Base-by-base conservation (phyloP, 2,888 invertebrate genomes). In the Chydorus sphaericus region DNA sequence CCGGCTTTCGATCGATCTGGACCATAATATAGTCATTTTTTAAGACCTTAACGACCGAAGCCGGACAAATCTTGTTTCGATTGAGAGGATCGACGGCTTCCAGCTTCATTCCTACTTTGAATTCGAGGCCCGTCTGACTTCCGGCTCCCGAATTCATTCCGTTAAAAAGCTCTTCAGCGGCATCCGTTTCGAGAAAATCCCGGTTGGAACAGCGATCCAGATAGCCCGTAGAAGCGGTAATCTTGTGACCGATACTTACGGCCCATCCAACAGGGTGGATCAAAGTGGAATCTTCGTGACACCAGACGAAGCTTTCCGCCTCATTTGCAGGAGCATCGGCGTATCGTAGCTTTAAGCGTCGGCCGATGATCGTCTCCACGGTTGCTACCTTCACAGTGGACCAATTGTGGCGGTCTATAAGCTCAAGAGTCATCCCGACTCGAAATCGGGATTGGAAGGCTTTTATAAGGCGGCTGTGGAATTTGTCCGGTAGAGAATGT, bases 261-360 rank as follows among this genome's bases (percentile, higher is more conserved):
- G 96, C 90, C 96, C 97, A 94, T n/a, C 94, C 93, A 1, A 93
- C 88, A 1, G 91, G 92, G 70, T 96, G 96, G 61, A 97, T 85
- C 14, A 96, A 75, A 0, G 91, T 88, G 0, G 94, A 93, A 67
- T 89, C 87, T 70, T 93, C 91, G 63, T 96, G 94, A 67, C 93
- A 94, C 94, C 94, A 97, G 69, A 97, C 96, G n/a, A n/a, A n/a
- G n/a, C n/a, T n/a, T 14, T 83, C 82, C 0, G 80, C 77, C 11
- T 81, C 76, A 59, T 85, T 81, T 64, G 90, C 88, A 63, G n/a
- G 16, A 11, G 44, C 14, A 23, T 29, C 52, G 10, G 85, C 90
- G 71, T 96, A 96, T 64, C 84, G 83, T 2, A 97, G 81, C 64
- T 90, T 87, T 57, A 97, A 76, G 55, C 96, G 77, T 68, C 93